Conservation (phyloP, 2,797 vertebrate species). For the Anguilla anguilla region DNA sequence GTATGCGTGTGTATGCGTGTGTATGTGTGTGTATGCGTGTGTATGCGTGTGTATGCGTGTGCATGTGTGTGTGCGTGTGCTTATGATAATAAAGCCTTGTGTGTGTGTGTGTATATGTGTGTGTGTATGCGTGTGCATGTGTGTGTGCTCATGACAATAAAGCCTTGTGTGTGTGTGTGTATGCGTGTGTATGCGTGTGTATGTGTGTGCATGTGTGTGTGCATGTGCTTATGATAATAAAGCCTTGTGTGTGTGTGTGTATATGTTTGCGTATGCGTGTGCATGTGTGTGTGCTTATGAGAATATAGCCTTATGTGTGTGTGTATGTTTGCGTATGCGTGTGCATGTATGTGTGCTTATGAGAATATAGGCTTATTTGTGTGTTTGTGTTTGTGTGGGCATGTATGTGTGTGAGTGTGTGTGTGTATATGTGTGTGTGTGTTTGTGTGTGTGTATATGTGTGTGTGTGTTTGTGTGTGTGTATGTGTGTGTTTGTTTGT, state of each 20-base stretch:
- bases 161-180: slow-evolving; percentile 26
- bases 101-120: slow-evolving; percentile 21
- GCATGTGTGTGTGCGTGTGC: slow-evolving; percentile 11
- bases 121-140: slow-evolving; percentile 22
- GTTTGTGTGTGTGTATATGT: slow-evolving; percentile 31
- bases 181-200: slow-evolving; percentile 27
- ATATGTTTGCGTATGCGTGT: slow-evolving; percentile 30
- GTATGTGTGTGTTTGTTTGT: slow-evolving; percentile 29
- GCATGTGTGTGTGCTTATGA: slow-evolving; percentile 29
- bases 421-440: slow-evolving; percentile 32
- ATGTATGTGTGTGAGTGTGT: slow-evolving; percentile 24
- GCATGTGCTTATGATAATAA: slow-evolving; percentile 6
- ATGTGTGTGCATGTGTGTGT: no score
- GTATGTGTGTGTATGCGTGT: slow-evolving; percentile 17
- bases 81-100: background rate
- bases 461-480: slow-evolving; percentile 27
- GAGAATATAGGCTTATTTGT: background rate
- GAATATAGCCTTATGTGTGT: slow-evolving; percentile 13
- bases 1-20: slow-evolving; percentile 30
- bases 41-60: slow-evolving; percentile 30
- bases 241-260: slow-evolving; percentile 22
- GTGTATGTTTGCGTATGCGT: slow-evolving; percentile 18
- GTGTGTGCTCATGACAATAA: slow-evolving; percentile 6
- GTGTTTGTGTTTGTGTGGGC: slow-evolving; percentile 24
- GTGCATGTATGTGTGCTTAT: slow-evolving; percentile 21